Evolutionary conservation across 2,888 invertebrate genomes (phyloP).

Genomic region (Crematogaster levior): DNA sequence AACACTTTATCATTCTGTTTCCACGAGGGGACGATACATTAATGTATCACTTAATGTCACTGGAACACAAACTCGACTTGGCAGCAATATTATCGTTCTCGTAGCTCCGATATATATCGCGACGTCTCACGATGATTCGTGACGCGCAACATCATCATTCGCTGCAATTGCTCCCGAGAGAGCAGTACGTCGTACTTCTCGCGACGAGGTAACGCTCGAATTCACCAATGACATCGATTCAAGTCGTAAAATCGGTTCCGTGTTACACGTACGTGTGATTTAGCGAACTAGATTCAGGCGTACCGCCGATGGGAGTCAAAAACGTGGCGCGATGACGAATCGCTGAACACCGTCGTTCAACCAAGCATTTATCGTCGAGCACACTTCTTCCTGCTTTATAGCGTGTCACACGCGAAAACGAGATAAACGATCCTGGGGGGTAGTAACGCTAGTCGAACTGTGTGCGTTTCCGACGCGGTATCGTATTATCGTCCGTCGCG

Average conservation of each 20-base stretch:
- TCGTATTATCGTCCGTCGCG: conserved; percentile 20
- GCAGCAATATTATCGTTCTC: not conserved
- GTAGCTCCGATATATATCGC: not conserved
- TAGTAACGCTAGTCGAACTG: not conserved
- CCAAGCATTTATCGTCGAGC: conserved; percentile 29
- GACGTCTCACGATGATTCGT: not conserved
- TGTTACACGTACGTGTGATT: conserved; percentile 12
- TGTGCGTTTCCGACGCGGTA: conserved; percentile 7
- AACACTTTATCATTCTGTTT: conserved; percentile 28
- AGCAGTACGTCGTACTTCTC: not conserved
- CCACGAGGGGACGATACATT: conserved; percentile 3
- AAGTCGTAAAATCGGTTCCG: not conserved
- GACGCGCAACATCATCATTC: not conserved
- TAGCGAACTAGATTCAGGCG: conserved; percentile 7
- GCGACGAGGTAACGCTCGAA: not conserved
- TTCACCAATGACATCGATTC: not conserved
- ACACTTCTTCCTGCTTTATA: conserved; percentile 27
- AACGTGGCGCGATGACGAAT: conserved; percentile 30
- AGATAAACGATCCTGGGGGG: conserved; percentile 11
- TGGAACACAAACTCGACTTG: not conserved
- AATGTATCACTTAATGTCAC: conserved; percentile 9
- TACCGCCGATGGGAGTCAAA: not conserved
- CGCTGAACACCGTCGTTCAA: conserved; percentile 37
- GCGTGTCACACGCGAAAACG: conserved; percentile 36
- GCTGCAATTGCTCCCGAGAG: not conserved